Evolutionary conservation across 2,888 invertebrate species (phyloP).

Genomic region (Xanthorhoe spadicearia): DNA sequence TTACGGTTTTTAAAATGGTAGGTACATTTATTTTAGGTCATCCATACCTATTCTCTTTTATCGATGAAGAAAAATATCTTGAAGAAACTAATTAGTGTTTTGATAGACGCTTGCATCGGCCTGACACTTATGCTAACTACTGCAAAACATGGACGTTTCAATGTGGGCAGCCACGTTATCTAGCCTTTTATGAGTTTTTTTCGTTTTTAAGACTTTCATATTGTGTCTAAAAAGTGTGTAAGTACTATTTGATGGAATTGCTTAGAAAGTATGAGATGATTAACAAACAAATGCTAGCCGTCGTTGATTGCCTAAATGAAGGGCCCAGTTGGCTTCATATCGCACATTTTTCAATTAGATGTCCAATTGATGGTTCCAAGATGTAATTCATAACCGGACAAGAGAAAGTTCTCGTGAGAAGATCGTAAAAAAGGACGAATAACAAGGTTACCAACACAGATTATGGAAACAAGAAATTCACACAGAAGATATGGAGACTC

Average conservation of each 20-base stretch:
- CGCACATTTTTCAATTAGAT: conserved; percentile 71
- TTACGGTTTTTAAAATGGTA: no score
- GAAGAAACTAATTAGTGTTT: no score
- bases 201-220: not conserved
- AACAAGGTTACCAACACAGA: no score
- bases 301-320: conserved; percentile 44
- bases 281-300: conserved; percentile 44
- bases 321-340: conserved; percentile 59
- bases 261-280: conserved; percentile 25
- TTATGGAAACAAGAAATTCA: no score
- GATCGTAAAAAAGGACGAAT: conserved; percentile 24
- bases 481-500: no score
- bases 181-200: not conserved
- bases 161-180: no score
- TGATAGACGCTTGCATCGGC: no score
- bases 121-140: no score
- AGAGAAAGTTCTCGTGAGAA: conserved; percentile 73
- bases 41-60: no score
- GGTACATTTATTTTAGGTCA: no score
- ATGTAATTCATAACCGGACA: conserved; percentile 46
- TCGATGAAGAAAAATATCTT: no score
- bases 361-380: conserved; percentile 65
- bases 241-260: not conserved
- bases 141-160: no score
- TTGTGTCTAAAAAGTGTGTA: not conserved